These are phyloP conservation scores for Coilia nasus DNA, from an alignment of 2,797 vertebrate species.

Conservation along the genomic window DNA sequence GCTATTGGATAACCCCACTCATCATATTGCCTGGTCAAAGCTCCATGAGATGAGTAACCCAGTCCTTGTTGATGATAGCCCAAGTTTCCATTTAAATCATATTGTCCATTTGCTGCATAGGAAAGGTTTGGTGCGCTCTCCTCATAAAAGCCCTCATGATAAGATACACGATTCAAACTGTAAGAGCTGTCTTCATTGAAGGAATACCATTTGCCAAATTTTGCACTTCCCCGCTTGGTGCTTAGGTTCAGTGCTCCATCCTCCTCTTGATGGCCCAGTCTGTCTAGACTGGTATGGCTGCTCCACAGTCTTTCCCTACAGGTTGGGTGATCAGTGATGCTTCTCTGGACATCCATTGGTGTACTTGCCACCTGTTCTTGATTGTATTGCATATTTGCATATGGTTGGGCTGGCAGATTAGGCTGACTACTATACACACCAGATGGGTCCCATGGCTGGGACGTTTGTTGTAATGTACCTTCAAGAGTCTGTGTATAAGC, in stretches of 20 bases:
- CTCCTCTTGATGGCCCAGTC: constrained; percentile 65
- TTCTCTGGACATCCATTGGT: neutral
- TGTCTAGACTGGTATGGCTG: constrained; percentile 56
- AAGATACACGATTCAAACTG: constrained; percentile 77
- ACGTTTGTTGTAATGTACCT: constrained; percentile 38
- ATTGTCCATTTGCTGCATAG: constrained; percentile 74
- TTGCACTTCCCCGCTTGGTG: constrained; percentile 79
- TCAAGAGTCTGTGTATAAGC: constrained; percentile 55
- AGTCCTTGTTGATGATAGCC: constrained; percentile 62
- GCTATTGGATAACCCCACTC: constrained; percentile 74
- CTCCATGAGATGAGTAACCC: constrained; percentile 65
- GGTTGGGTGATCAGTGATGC: neutral
- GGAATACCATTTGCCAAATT: constrained; percentile 67
- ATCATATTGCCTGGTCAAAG: constrained; percentile 63
- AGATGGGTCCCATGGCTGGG: constrained; percentile 52
- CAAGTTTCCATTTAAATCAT: constrained; percentile 65
- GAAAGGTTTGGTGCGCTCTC: constrained; percentile 77
- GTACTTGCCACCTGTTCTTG: constrained; percentile 50
- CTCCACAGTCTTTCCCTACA: constrained; percentile 62
- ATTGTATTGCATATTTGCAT: constrained; percentile 51
- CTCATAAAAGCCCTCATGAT: constrained; percentile 81
- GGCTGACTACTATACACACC: constrained; percentile 54
- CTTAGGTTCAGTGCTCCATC: constrained; percentile 84
- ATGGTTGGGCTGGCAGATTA: constrained; percentile 47
- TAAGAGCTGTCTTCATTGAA: constrained; percentile 77